These are phyloP conservation scores for Syngnathus floridae DNA, from an alignment of 2,113 vertebrate genomes.

Conservation along the genomic window DNA sequence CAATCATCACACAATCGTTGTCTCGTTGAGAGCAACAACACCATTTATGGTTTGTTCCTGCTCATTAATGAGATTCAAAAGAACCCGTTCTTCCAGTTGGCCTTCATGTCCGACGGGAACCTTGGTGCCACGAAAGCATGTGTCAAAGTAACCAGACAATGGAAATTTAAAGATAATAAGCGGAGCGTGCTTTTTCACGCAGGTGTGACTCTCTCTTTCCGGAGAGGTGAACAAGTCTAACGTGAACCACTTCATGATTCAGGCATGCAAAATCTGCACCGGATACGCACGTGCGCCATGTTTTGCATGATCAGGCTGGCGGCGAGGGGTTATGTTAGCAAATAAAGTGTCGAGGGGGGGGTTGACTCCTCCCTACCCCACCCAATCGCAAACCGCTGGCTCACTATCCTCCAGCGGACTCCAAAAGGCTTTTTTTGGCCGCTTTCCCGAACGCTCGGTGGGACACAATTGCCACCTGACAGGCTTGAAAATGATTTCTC, in stretches of 20 bases:
- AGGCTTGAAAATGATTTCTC: slow-evolving; percentile 13
- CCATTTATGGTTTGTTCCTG: background rate
- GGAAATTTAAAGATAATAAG: background rate
- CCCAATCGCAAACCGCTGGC: slow-evolving; percentile 14
- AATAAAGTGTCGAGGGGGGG: slow-evolving; percentile 38
- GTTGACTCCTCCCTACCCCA: slow-evolving; percentile 5
- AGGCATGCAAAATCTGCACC: background rate
- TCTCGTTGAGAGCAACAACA: background rate
- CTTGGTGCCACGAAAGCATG: background rate
- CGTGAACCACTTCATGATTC: background rate
- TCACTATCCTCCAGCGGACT: background rate
- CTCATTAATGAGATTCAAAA: background rate
- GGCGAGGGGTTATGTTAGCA: background rate
- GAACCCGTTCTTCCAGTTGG: slow-evolving; percentile 47
- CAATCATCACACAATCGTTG: background rate
- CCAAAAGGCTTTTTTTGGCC: slow-evolving; percentile 12
- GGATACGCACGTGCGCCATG: background rate
- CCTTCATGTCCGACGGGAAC: slow-evolving; percentile 25
- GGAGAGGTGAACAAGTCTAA: background rate
- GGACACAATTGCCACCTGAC: slow-evolving; percentile 11
- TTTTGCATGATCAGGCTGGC: background rate
- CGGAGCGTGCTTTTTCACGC: slow-evolving; percentile 9
- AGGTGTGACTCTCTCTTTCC: background rate
- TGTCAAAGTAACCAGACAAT: background rate
- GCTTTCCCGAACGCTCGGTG: background rate